phyloP scores from a whole-genome alignment of 37 sponge, comb jelly and placozoan genomes.

The Cliona cf. orientalis region DNA sequence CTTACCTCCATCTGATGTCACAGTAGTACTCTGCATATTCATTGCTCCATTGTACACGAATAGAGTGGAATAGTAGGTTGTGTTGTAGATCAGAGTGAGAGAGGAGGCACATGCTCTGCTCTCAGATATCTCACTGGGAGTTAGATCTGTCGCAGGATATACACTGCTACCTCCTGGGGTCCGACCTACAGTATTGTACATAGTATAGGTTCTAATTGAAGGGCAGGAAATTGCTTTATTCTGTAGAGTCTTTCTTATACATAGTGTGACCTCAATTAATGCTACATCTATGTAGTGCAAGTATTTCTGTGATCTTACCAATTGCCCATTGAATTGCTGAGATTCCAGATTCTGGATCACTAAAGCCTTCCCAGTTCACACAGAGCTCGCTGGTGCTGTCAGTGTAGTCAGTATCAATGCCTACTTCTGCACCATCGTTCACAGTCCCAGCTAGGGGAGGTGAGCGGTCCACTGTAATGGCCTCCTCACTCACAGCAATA shows the following conservation, averaged over 20 bases:
- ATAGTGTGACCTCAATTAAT: neutral
- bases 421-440: conserved; percentile 27
- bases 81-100: conserved; percentile 33
- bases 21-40: conserved; percentile 20
- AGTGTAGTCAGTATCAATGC: conserved; percentile 62
- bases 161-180: neutral
- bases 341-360: conserved; percentile 74
- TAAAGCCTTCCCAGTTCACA: conserved; percentile 66
- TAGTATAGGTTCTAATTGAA: too few relatives aligned
- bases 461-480: conserved; percentile 70
- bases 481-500: conserved; percentile 18
- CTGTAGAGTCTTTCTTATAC: too few relatives aligned
- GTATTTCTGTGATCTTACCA: conserved; percentile 4
- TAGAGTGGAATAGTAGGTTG: conserved; percentile 80
- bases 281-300: neutral
- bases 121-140: conserved; percentile 13
- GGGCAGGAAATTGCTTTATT: too few relatives aligned
- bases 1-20: conserved; percentile 75
- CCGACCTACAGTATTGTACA: neutral
- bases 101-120: conserved; percentile 43
- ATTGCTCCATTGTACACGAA: conserved; percentile 61
- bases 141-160: neutral
- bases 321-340: conserved; percentile 51
- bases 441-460: conserved; percentile 68
- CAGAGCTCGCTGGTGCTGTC: conserved; percentile 35